Evolutionary conservation across 2,113 vertebrate species (phyloP), one percentile per base, ranked within the genome.

Genomic region (Oreochromis niloticus): DNA sequence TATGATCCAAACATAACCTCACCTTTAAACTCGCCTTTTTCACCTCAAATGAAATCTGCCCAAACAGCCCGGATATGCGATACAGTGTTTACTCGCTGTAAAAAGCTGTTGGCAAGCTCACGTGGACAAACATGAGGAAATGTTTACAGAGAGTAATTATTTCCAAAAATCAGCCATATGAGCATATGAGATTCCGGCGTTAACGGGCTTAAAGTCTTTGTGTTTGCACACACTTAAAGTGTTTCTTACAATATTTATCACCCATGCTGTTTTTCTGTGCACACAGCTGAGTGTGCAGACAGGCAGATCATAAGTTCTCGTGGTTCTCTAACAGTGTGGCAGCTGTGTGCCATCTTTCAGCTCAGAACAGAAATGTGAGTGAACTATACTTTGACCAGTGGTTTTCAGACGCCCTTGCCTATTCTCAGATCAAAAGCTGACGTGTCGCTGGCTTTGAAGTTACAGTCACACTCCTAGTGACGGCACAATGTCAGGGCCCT

Each of bases 361-460:
- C 79, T 75, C 85, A 22, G 86, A 68, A 80, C 59, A 75, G 75
- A 85, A 85, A 78, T 83, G 86, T 30, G 75, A 87, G 81, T 22
- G 73, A 85, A 36, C 84, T 82, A 83, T 71, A 81, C 83, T 88
- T 87, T 78, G 78, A 91, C 90, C 91, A 63, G 80, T 52, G 78
- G 66, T 87, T 91, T 85, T 85, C 84, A 56, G 84, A 92, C 46
- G 89, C 55, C 90, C 90, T 88, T 91, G 91, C 93, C 90, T 89
- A 86, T 91, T 73, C 90, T 82, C 82, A 82, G 89, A 94, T 94
- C 92, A 94, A 92, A 93, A 90, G 89, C 93, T 89, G 93, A 94
- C 63, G 71, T 91, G 92, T 91, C 86, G 13, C 71, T 66, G 46
- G 89, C 92, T 94, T 95, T 94, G 84, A 93, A 92, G 87, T 89